Evolutionary conservation across 2,113 vertebrate species (phyloP).

Genomic region (Pipra filicauda): DNA sequence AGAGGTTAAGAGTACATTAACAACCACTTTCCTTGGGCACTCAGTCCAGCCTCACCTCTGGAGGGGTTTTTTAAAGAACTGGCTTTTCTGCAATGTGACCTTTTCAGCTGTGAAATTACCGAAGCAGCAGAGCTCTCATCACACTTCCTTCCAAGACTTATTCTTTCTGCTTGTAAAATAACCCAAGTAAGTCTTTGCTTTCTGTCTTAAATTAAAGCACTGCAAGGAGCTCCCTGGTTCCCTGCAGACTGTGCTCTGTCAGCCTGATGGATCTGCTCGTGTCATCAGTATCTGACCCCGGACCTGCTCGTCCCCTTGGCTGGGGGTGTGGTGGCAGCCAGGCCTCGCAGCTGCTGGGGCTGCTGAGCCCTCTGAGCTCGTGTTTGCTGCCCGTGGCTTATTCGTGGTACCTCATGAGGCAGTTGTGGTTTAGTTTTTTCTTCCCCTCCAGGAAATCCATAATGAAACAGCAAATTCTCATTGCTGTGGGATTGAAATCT

Average conservation of each 20-base stretch:
- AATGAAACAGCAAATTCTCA: not conserved
- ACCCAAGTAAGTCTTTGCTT: not conserved
- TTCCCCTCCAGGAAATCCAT: not conserved
- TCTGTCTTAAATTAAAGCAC: not conserved
- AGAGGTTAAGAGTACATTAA: not conserved
- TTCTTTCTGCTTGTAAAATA: not conserved
- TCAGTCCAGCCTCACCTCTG: not conserved
- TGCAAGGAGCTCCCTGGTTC: fast-evolving
- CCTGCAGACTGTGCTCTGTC: not conserved
- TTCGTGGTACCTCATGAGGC: not conserved
- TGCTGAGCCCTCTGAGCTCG: not conserved
- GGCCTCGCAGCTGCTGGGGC: fast-evolving
- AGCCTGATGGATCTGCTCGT: not conserved
- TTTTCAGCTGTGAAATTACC: not conserved
- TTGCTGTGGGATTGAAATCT: not conserved
- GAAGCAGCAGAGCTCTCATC: not conserved
- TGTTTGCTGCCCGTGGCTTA: fast-evolving
- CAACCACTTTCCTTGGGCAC: not conserved
- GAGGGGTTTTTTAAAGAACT: not conserved
- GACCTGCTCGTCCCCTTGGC: fast-evolving
- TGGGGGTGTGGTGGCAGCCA: fast-evolving
- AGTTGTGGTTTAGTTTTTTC: too few species aligned
- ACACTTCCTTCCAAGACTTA: not conserved
- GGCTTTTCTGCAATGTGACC: not conserved
- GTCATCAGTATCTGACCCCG: fast-evolving